Base-by-base conservation (phyloP, 2,113 vertebrate species). In the Antechinus stuartii region DNA sequence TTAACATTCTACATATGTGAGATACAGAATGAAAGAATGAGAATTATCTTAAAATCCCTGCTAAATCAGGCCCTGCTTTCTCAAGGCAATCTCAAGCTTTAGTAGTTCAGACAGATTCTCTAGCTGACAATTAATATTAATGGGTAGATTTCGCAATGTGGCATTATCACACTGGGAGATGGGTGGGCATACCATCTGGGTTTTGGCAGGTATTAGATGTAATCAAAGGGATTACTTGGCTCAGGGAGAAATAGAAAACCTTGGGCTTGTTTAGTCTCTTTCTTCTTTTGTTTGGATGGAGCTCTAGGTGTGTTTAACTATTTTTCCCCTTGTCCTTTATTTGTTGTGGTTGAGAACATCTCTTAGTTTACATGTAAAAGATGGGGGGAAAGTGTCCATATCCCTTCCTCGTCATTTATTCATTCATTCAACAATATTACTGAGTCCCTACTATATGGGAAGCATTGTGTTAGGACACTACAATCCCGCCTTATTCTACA, bases 141-240 rank as follows among this genome's bases (percentile, higher is more conserved):
- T 99, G 99, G 99, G 50, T 99, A 99, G 99, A 99, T 99, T 99
- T 99, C 99, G 99, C 99, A 99, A 99, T 98, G 99, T 99, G 99
- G 99, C 98, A 99, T 99, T 99, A 99, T 99, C 99, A 99, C 99
- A 99, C 98, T 97, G 98, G 99, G 99, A 98, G 99, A 99, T 99
- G 99, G 99, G 99, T 99, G 99, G 99, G 99, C 99, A 99, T 99
- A 99, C 99, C 98, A 99, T 99, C 99, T 99, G 99, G 99, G 99
- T 99, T 99, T 99, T 99, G 99, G 99, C 99, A 99, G 99, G 99
- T 99, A 99, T 99, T 99, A 99, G 99, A 99, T 99, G 98, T 99
- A 99, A 99, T 99, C 99, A 99, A 99, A 99, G 98, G 99, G 99
- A 99, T 99, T 99, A 99, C 98, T 98, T 98, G 99, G 99, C 99